Base-by-base conservation (phyloP, 2,888 invertebrate genomes). In the Polydrusus cervinus region DNA sequence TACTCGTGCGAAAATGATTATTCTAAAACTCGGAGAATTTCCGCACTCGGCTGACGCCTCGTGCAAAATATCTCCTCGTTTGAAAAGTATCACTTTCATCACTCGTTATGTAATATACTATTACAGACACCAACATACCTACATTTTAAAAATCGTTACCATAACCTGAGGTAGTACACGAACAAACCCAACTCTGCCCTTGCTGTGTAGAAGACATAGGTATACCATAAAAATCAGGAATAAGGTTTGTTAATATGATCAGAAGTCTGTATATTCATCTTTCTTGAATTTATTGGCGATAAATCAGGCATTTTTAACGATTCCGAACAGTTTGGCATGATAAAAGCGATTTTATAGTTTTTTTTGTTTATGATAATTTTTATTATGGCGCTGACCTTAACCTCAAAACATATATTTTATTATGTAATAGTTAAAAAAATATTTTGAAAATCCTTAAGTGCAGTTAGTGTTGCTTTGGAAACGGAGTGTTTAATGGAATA, bases 201-300 rank as follows among this genome's bases (percentile, higher is more conserved):
- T 25, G n/a, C n/a, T 45, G 43, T 8, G 11, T 20, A 45, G 30
- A 64, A 20, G 47, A 8, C 9, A 13, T n/a, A 18, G 47, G n/a
- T n/a, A n/a, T n/a, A n/a, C 64, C 25, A 40, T 61, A 38, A 61
- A 61, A 40, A 61, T n/a, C 34, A 61, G 40, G 14, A 47, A 47
- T 47, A 16, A 47, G 6, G 9, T 14, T 47, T 3, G 25, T 25
- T 8, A 14, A 47, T 47, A 8, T 16, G 14, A 47, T 3, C 47
- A 8, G 16, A 16, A 47, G 14, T 16, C 7, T 47, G 47, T 8
- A 13, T 43, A 13, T n/a, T 6, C 1, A 3, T 43, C 43, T n/a
- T 14, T 16, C 16, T 47, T 16, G 16, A 47, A 47, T 14, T 47
- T 47, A 47, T n/a, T 47, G 3, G 47, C 16, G 16, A 47, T 47